Evolutionary conservation across 2,797 vertebrate species (phyloP).

Genomic region (Anabacerthia variegaticeps): DNA sequence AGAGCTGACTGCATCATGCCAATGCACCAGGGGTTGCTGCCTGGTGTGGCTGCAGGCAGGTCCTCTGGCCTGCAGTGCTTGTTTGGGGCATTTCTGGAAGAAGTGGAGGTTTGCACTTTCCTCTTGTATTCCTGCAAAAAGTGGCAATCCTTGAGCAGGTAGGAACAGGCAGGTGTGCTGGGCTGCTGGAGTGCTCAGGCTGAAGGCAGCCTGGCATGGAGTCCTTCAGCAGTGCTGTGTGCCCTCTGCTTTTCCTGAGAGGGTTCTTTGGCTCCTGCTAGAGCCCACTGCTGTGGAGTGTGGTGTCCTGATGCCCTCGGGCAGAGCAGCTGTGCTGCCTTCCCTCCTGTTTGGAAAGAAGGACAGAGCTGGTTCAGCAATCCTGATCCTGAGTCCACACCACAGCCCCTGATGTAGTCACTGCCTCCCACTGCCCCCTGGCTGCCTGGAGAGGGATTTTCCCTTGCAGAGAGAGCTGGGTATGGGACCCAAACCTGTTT

Average conservation of each 20-base stretch:
- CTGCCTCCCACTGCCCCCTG: background rate
- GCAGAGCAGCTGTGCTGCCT: background rate
- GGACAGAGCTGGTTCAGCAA: background rate
- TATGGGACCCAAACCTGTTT: background rate
- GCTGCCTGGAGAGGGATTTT: background rate
- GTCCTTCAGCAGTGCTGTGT: background rate
- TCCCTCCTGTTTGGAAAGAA: background rate
- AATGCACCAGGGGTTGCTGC: background rate
- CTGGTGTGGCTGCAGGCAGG: background rate
- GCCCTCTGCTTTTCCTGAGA: background rate
- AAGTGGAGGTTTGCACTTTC: background rate
- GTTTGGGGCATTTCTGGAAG: fast-evolving
- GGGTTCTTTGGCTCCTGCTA: background rate
- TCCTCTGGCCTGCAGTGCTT: fast-evolving
- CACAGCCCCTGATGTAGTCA: no score
- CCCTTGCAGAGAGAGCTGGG: background rate
- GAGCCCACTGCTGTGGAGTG: fast-evolving
- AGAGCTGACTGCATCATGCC: fast-evolving
- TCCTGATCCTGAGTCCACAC: background rate
- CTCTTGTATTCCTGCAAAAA: background rate
- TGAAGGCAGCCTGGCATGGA: background rate
- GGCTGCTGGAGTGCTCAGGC: fast-evolving
- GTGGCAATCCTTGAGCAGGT: background rate
- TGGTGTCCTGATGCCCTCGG: fast-evolving
- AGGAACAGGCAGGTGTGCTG: background rate